Conservation (phyloP, 2,888 invertebrate genomes). For the Eremobia ochroleuca region DNA sequence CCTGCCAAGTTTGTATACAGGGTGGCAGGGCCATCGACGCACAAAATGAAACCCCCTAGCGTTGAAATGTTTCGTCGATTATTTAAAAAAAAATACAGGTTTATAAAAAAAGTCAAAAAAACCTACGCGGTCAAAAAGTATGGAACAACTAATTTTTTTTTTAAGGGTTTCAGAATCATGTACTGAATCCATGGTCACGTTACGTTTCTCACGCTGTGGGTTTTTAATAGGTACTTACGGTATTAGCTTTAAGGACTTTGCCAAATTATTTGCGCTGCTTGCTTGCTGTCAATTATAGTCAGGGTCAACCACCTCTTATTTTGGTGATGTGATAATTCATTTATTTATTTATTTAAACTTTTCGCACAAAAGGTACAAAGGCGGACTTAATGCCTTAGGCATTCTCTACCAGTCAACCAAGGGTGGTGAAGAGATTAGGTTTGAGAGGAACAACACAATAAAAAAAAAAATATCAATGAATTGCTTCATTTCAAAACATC, state of each 20-base stretch:
- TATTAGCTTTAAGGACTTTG: constrained; percentile 20
- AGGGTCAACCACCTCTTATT: constrained; percentile 40
- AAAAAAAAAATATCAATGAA: background rate
- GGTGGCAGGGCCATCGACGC: too few relatives aligned
- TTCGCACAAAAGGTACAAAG: background rate
- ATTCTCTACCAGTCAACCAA: background rate
- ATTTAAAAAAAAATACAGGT: too few relatives aligned
- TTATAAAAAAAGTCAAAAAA: too few relatives aligned
- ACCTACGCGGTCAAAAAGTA: too few relatives aligned
- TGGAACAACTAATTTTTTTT: too few relatives aligned
- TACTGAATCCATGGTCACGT: too few relatives aligned
- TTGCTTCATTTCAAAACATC: background rate
- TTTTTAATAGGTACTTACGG: background rate
- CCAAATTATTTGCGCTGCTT: background rate
- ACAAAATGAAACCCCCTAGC: too few relatives aligned
- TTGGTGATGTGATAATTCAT: too few relatives aligned
- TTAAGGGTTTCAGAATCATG: too few relatives aligned
- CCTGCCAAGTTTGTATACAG: background rate
- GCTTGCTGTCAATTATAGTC: constrained; percentile 3
- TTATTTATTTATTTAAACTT: background rate
- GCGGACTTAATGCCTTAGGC: background rate
- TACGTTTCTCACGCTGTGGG: too few relatives aligned
- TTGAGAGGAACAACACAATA: background rate
- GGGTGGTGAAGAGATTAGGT: background rate
- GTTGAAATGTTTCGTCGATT: too few relatives aligned